Evolutionary conservation across 2,888 invertebrate genomes (phyloP), one percentile per base, ranked within the genome.

Genomic region (Nemotelus nigrinus): DNA sequence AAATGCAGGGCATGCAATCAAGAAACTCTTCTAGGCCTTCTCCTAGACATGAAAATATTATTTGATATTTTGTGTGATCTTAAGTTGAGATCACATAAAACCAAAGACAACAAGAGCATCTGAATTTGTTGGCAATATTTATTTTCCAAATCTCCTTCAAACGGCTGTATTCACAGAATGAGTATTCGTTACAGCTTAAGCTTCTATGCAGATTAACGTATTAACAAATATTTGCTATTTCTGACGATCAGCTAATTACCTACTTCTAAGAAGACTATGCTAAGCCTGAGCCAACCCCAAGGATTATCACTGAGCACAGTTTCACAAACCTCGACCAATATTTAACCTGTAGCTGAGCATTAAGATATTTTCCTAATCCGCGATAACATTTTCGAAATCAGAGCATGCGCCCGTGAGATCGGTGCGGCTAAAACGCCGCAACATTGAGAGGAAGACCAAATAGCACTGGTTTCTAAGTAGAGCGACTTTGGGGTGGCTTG

Each of bases 141-240:
- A 25, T 25, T 25, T 25, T 25, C 25, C 25, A 25, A 25, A 25
- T 25, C 25, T 25, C 25, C 25, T 25, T 25, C 25, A 0, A 25
- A 25, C 25, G 25, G 25, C 25, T 25, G 25, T 25, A 25, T 25
- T 25, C 25, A 25, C 25, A 25, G 25, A 25, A 25, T 25, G 25
- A 25, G 25, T 25, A 25, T 25, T 25, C 25, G 25, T 25, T 25
- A 60, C 39, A 50, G 50, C 50, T 5, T 60, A 39, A 39, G 41
- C 3, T 41, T 41, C 60, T 50, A 50, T 7, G 50, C 50, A 7
- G 39, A 43, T 39, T 60, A 60, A 41, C 3, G 45, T 65, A 7
- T 65, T 65, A 44, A 68, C 39, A 68, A 70, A 70, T 70, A 70
- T 70, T 70, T 70, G 50, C 39, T 70, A 41, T 5, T 70, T 55